Evolutionary conservation across 1,140 invertebrate species (phyloP).

Genomic region (Pararge aegeria): DNA sequence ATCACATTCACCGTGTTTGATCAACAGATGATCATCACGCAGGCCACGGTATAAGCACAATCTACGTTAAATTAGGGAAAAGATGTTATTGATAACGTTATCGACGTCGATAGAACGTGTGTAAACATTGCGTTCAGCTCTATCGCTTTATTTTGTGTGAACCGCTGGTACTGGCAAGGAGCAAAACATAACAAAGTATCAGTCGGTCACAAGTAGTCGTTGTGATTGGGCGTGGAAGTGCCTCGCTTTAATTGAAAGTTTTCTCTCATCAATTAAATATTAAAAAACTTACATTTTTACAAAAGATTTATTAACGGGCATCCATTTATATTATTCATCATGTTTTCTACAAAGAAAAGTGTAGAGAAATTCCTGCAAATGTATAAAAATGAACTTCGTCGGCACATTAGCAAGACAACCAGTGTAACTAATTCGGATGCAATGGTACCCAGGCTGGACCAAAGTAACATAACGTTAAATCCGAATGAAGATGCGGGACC

Average conservation of each 20-base stretch:
- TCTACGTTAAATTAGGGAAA: constrained; percentile 1
- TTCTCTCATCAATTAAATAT: constrained; percentile 4
- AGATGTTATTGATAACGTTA: constrained; percentile 32
- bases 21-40: constrained; percentile 3
- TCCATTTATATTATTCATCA: constrained; percentile 38
- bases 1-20: too few relatives aligned
- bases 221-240: constrained; percentile 39
- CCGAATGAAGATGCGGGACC: constrained; percentile 65
- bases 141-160: constrained; percentile 55
- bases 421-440: constrained; percentile 81
- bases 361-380: constrained; percentile 63
- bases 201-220: constrained; percentile 72
- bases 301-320: neutral
- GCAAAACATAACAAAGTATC: constrained; percentile 74
- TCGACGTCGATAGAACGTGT: constrained; percentile 64
- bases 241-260: constrained; percentile 9
- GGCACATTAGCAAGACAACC: constrained; percentile 80
- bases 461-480: constrained; percentile 46
- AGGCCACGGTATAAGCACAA: neutral
- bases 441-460: constrained; percentile 73
- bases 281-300: neutral
- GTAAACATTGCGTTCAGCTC: constrained; percentile 63
- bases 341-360: constrained; percentile 73
- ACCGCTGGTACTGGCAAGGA: constrained; percentile 52
- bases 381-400: constrained; percentile 72